Evolutionary conservation across 1,140 invertebrate species (phyloP), one percentile per base, ranked within the genome.

Genomic region (Asobara japonica): DNA sequence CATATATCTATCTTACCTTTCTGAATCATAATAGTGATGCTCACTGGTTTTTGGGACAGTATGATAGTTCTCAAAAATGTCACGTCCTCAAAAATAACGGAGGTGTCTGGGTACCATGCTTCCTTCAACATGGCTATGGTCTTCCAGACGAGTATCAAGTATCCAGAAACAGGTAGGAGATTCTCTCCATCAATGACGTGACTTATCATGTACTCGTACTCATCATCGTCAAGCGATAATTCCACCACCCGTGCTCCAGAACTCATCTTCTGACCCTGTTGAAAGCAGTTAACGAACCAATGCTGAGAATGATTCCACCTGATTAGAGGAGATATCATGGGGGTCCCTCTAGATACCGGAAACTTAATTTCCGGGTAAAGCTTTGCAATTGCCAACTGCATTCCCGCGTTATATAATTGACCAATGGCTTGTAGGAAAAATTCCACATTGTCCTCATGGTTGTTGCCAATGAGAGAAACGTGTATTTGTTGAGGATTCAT

Each of bases 271-370:
- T 90, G 89, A 80, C 90, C 89, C 36, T 88, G 85, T 22, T 86
- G 87, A 74, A 90, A 92, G 3, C 88, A 87, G 1, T 90, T 91
- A 1, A 92, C 91, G 69, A 89, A 92, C 91, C 91, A 94, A 74
- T 92, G 90, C 73, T 95, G 92, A 10, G 91, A 91, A 83, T 99
- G 97, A 81, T 98, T 95, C 97, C 97, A 99, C 74, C 92, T 91
- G 1, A 95, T 87, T 0, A 92, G 80, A 11, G 93, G 90, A 2
- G 91, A 90, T 20, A 95, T 88, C 88, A 93, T 92, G 1, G 93
- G 91, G 0, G 94, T 95, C 11, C 91, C 90, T 33, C 90, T 84
- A 11, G 93, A 89, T 1, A 95, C 94, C 4, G 94, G 94, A 75
- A 89, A 94, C 20, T 89, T 76, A 0, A 94, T 86, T 30, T 82